A percentile compares a stretch with the other conserved stretches of the same genome.
Evolutionary conservation across 2,797 vertebrate genomes (phyloP).

Genomic region (Zonotrichia albicollis): DNA sequence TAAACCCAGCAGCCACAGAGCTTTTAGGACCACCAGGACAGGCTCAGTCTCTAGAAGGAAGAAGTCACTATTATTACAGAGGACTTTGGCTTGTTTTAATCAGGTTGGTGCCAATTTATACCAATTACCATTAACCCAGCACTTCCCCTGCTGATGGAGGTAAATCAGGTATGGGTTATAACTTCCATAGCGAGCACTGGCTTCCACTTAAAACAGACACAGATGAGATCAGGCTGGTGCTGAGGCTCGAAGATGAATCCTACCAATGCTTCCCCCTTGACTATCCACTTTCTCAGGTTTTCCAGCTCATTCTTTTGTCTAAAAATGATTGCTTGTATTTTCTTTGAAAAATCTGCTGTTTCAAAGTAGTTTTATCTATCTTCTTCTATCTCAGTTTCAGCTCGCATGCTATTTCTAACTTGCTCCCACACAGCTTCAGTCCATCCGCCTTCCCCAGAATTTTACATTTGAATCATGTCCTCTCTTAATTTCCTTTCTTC

Average conservation of each 20-base stretch:
- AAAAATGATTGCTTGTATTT: not conserved
- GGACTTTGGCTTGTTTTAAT: not conserved
- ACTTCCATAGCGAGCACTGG: accelerated
- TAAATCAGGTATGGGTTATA: not conserved
- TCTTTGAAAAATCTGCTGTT: not conserved
- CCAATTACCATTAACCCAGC: not conserved
- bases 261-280: not conserved
- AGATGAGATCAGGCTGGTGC: not conserved
- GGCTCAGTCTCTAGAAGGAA: not conserved
- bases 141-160: not conserved
- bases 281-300: not conserved
- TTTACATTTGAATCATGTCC: conserved; percentile 31
- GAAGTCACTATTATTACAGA: not conserved
- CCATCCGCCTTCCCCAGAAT: not conserved
- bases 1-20: not conserved
- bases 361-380: not conserved
- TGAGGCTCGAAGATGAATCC: not conserved
- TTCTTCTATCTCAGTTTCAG: not conserved
- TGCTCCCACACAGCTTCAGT: not conserved
- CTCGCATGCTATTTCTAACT: not conserved
- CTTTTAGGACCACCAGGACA: not conserved
- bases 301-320: not conserved
- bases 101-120: not conserved
- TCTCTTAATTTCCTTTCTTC: conserved; percentile 1
- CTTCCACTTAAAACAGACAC: not conserved